These are phyloP conservation scores for Lagenorhynchus albirostris DNA, from an alignment of 2,113 vertebrate genomes.

Conservation along the genomic window DNA sequence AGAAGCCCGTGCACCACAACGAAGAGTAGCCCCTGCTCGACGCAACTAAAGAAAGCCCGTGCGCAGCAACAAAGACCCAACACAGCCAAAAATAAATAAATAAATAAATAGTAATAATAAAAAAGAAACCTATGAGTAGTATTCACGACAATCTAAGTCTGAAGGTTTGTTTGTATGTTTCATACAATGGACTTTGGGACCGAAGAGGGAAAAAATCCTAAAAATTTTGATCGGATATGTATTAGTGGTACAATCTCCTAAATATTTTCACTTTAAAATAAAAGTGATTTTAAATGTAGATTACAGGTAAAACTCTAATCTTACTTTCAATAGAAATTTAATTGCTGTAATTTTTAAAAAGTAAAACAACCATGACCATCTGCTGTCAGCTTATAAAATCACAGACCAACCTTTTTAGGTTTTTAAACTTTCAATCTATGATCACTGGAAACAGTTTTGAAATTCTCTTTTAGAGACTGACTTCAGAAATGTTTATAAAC, in stretches of 20 bases:
- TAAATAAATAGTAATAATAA: no score
- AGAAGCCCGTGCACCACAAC: no score
- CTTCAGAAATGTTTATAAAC: neutral
- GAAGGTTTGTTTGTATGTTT: neutral
- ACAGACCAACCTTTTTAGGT: neutral
- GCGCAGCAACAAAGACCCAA: no score
- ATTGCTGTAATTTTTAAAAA: neutral
- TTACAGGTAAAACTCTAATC: neutral
- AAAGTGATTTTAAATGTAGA: neutral
- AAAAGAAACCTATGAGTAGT: neutral
- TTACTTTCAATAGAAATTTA: neutral
- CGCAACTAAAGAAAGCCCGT: no score
- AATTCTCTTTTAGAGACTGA: conserved; percentile 24
- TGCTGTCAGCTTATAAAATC: neutral
- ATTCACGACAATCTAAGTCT: neutral
- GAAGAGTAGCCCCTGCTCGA: no score
- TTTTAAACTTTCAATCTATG: neutral
- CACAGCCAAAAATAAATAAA: no score
- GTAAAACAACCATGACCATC: neutral
- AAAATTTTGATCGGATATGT: neutral
- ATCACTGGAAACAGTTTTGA: neutral
- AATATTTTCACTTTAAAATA: conserved; percentile 32
- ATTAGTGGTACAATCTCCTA: neutral
- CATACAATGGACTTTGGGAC: neutral
- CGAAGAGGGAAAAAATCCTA: neutral